These are phyloP conservation scores for Drosophila emarginata DNA, from an alignment of 2,888 invertebrate genomes.

Conservation along the genomic window DNA sequence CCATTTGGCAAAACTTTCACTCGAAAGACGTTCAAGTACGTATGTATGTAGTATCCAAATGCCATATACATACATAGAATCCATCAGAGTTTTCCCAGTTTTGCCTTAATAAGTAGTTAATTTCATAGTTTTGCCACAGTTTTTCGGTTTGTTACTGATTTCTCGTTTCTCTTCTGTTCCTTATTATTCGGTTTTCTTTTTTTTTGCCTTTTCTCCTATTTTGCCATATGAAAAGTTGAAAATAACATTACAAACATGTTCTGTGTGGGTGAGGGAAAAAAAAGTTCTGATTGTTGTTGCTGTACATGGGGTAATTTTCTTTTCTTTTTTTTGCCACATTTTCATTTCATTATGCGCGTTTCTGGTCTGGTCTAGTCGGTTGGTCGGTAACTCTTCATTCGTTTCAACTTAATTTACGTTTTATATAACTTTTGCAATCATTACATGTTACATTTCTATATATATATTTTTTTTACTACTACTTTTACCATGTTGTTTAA, in stretches of 20 bases:
- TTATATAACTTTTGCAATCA: conserved; percentile 76
- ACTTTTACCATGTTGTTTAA: conserved; percentile 23
- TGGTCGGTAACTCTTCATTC: conserved; percentile 66
- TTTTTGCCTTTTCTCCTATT: background rate
- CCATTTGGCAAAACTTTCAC: conserved; percentile 74
- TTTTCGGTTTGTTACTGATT: conserved; percentile 25
- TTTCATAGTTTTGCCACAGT: conserved; percentile 73
- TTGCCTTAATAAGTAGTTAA: conserved; percentile 73
- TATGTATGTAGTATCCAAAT: background rate
- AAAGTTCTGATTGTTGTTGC: conserved; percentile 22
- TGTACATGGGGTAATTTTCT: conserved; percentile 14
- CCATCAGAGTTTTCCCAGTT: conserved; percentile 40
- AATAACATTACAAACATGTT: conserved; percentile 69
- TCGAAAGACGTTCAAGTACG: conserved; percentile 70
- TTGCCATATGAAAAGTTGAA: conserved; percentile 62
- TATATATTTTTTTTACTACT: conserved; percentile 34
- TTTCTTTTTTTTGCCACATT: conserved; percentile 38
- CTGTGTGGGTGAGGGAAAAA: conserved; percentile 12
- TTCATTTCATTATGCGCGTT: conserved; percentile 58
- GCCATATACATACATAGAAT: conserved; percentile 17
- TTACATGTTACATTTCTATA: conserved; percentile 70
- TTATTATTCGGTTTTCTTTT: background rate
- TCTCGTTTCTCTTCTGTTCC: conserved; percentile 14
- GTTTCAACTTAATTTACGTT: conserved; percentile 75
- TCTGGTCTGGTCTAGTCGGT: conserved; percentile 20